Conservation (phyloP, 2,888 invertebrate genomes). For the Crematogaster levior region DNA sequence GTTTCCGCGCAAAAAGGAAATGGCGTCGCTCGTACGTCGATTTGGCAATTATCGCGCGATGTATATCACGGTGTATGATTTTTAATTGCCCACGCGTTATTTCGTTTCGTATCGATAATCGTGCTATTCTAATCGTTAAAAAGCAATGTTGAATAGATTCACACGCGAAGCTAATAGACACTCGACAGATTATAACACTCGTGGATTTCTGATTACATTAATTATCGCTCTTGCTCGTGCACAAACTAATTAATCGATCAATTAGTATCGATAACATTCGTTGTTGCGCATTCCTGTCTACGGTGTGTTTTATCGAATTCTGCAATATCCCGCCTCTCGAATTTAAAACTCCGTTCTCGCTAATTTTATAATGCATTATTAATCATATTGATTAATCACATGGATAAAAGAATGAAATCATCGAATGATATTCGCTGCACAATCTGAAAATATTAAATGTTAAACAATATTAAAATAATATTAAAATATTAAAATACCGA, state of each 20-base stretch:
- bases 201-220: slow-evolving; percentile 47
- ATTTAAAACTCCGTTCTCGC: slow-evolving; percentile 4
- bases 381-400: neutral
- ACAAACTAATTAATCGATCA: slow-evolving; percentile 39
- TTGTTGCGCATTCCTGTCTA: slow-evolving; percentile 17
- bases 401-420: slow-evolving; percentile 29
- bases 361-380: slow-evolving; percentile 34
- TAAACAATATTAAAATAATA: slow-evolving; percentile 22
- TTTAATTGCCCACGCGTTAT: slow-evolving; percentile 31
- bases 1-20: slow-evolving; percentile 41
- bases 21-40: slow-evolving; percentile 33
- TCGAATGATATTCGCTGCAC: neutral
- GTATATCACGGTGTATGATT: slow-evolving; percentile 4
- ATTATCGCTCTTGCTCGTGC: slow-evolving; percentile 14
- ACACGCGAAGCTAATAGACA: slow-evolving; percentile 9
- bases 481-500: slow-evolving; percentile 1
- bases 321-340: slow-evolving; percentile 1
- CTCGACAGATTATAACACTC: slow-evolving; percentile 36
- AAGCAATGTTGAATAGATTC: slow-evolving; percentile 22
- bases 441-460: neutral
- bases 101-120: slow-evolving; percentile 4
- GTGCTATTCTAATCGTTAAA: neutral
- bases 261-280: slow-evolving; percentile 45
- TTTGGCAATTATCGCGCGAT: slow-evolving; percentile 34
- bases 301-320: slow-evolving; percentile 23